Conservation (phyloP, 2,888 invertebrate genomes). For the Mesochorus sp. region DNA sequence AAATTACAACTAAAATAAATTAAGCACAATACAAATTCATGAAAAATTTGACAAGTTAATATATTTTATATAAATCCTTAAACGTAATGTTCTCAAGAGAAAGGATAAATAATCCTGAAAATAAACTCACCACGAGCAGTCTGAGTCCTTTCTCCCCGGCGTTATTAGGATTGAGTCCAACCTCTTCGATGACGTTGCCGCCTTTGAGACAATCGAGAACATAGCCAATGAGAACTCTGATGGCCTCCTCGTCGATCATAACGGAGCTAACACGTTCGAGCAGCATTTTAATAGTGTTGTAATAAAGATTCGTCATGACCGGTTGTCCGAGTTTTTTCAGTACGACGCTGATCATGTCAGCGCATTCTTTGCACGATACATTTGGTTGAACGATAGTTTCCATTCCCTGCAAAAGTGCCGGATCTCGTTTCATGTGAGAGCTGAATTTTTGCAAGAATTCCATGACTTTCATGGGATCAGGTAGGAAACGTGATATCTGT, state of each 20-base stretch:
- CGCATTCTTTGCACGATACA: conserved; percentile 96
- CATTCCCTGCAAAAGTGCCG: conserved; percentile 89
- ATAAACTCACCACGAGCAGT: conserved; percentile 87
- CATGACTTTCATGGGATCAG: conserved; percentile 95
- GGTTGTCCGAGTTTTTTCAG: conserved; percentile 97
- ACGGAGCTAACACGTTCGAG: conserved; percentile 97
- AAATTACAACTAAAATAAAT: too few relatives aligned
- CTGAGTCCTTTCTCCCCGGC: conserved; percentile 95
- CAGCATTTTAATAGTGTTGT: conserved; percentile 97
- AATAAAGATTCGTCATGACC: conserved; percentile 96
- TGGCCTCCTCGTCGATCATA: conserved; percentile 95
- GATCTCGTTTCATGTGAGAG: conserved; percentile 89
- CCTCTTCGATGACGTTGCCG: conserved; percentile 87
- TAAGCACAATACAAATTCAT: too few relatives aligned
- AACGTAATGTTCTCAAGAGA: too few relatives aligned
- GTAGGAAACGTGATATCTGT: conserved; percentile 91
- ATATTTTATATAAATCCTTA: not conserved
- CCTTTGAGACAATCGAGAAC: conserved; percentile 88
- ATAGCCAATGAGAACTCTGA: conserved; percentile 87
- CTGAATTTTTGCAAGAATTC: conserved; percentile 94
- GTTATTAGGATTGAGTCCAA: conserved; percentile 91
- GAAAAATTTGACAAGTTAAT: conserved; percentile 17
- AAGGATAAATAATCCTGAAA: not conserved
- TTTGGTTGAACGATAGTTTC: conserved; percentile 94
- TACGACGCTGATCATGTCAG: conserved; percentile 91